A percentile compares a stretch with the other conserved stretches of the same genome.
These are phyloP conservation scores for Lithosia quadra DNA, from an alignment of 2,888 invertebrate species.

Conservation along the genomic window DNA sequence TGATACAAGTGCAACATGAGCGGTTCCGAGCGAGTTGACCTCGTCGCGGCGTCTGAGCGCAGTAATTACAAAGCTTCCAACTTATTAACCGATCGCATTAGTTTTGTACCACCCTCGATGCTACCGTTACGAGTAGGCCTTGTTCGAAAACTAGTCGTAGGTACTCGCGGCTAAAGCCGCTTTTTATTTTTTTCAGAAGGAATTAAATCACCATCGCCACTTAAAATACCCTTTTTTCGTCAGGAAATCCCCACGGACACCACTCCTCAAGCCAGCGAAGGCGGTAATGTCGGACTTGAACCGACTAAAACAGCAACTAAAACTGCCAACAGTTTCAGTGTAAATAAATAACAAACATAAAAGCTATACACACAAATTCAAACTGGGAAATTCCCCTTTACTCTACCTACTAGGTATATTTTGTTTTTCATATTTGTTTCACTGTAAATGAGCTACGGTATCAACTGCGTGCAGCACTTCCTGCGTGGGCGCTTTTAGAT, in stretches of 20 bases:
- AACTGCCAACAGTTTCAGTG: too few relatives aligned
- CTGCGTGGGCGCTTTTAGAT: background rate
- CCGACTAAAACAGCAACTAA: too few relatives aligned
- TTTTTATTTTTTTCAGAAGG: background rate
- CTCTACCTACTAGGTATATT: background rate
- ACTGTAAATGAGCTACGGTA: slow-evolving; percentile 1
- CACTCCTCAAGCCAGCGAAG: too few relatives aligned
- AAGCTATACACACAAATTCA: background rate
- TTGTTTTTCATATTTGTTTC: background rate
- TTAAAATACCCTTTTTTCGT: background rate
- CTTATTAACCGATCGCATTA: slow-evolving; percentile 35
- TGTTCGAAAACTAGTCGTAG: background rate
- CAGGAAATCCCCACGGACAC: too few relatives aligned
- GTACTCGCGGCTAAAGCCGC: background rate
- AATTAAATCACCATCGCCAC: background rate
- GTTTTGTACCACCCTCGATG: slow-evolving; percentile 41
- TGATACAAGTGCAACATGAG: slow-evolving; percentile 34
- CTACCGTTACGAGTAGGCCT: slow-evolving; percentile 8
- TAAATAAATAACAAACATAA: too few relatives aligned
- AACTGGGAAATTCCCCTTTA: background rate
- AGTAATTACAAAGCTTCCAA: slow-evolving; percentile 56
- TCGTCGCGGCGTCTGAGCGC: slow-evolving; percentile 55
- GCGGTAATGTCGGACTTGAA: too few relatives aligned
- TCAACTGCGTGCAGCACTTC: slow-evolving; percentile 4
- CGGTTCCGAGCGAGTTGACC: slow-evolving; percentile 53